Base-by-base conservation (phyloP, 2,888 invertebrate genomes). In the Alsophila aescularia region DNA sequence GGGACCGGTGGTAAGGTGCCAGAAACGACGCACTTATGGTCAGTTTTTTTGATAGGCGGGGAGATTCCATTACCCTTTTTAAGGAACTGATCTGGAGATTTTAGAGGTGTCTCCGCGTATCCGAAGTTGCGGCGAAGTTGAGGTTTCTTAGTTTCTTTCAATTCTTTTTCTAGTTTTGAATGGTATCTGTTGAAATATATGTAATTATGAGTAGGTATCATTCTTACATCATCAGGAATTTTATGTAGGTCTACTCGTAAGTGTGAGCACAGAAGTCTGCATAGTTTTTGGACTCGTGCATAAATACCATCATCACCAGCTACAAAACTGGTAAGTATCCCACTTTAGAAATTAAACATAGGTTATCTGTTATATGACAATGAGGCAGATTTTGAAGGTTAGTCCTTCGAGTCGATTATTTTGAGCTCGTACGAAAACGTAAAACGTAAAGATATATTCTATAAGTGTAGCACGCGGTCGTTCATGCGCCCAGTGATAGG, bases 71-170 rank as follows among this genome's bases (percentile, higher is more conserved):
- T 81, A 13, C 93, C 92, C 71, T 95, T 95, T 69, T 93, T 94
- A 18, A 96, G 77, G 71, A 91, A 96, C 3, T 93, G 77, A 1
- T 92, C 86, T 0, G 96, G 95, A 13, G 93, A 82, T 43, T 92
- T 91, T 0, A 93, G 65, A 0, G 93, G 93, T 6, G 93, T 92
- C 66, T 94, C 93, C 0, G 95, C 93, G 67, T 93, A 93, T 0
- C 96, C 96, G 92, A 96, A 95, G 0, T 94, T 94, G 39, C 92
- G 93, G 66, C 92, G 92, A 1, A 86, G 73, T 61, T 92, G 87
- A 1, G 83, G 84, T 53, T 68, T 86, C 70, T 90, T 92, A 27
- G 77, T 73, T 57, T 85, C 85, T 66, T 83, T 89, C 21, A 92
- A 74, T 47, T 93, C 87, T 50, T 87, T 81, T 49, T 91, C 79